Evolutionary conservation across 2,797 vertebrate species (phyloP).

Genomic region (Alfaro cultratus): DNA sequence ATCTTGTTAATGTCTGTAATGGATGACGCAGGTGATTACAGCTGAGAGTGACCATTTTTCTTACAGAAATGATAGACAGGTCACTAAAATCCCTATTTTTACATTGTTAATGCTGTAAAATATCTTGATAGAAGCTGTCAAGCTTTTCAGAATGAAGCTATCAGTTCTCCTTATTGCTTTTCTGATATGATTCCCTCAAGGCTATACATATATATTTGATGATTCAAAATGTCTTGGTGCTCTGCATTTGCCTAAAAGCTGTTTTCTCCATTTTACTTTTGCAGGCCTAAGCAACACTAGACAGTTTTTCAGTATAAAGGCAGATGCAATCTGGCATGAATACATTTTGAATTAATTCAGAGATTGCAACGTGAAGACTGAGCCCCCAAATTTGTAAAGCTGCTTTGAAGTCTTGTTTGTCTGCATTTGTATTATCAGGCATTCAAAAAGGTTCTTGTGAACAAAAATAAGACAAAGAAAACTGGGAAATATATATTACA

Average conservation of each 20-base stretch:
- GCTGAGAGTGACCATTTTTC: conserved; percentile 40
- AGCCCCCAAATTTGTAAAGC: conserved; percentile 6
- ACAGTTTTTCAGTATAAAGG: conserved; percentile 51
- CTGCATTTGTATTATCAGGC: conserved; percentile 21
- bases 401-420: conserved; percentile 34
- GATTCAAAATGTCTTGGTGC: conserved; percentile 50
- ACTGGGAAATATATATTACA: too few species aligned
- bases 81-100: conserved; percentile 41
- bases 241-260: conserved; percentile 45
- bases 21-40: conserved; percentile 40
- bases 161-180: conserved; percentile 54
- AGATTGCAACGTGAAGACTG: conserved; percentile 42
- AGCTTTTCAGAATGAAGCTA: conserved; percentile 45
- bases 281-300: conserved; percentile 22
- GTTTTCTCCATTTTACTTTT: conserved; percentile 16
- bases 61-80: conserved; percentile 43
- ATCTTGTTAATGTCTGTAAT: conserved; percentile 57
- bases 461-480: conserved; percentile 11
- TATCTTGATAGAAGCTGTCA: conserved; percentile 44
- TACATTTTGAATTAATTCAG: conserved; percentile 48
- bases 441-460: conserved; percentile 6
- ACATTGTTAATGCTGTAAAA: conserved; percentile 50
- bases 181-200: conserved; percentile 50
- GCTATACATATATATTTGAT: conserved; percentile 51
- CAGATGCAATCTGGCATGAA: conserved; percentile 36